Evolutionary conservation across 2,113 vertebrate genomes (phyloP), one percentile per base, ranked within the genome.

Genomic region (Diadophis punctatus): DNA sequence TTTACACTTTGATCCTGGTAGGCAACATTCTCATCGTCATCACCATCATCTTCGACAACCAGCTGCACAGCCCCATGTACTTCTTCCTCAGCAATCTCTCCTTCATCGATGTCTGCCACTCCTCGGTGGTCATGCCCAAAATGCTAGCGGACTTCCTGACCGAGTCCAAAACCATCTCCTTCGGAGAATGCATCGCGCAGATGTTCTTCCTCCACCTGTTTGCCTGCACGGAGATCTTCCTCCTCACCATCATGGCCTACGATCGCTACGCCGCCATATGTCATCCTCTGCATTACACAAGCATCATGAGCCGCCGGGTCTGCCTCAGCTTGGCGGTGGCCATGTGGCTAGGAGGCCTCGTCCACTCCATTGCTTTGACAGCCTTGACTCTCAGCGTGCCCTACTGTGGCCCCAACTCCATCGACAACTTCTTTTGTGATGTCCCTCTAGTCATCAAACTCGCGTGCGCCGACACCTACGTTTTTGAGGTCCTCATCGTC

Each of bases 51-150:
- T 63, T 16, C 0, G 86, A 96, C 43, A 7, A 43, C 5, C 25
- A 25, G 18, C 90, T 96, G 6, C 88, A 74, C 85, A 92, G 90
- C 0, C 95, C 95, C n/a, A 96, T 96, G 95, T 96, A 96, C 27
- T 95, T 96, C 48, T 95, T 96, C 80, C 93, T 96, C 63, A 91
- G 91, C 63, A 95, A 94, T 87, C 90, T 96, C 91, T 95, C 95
- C 25, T 91, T 96, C 46, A 63, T 95, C 0, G 95, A 96, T 4
- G 46, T 94, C 63, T 92, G 93, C 85, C 93, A 94, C 43, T 92
- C 93, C 52, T 88, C 93, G 0, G 93, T 94, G 43, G 91, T 92
- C 43, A 87, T 92, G 43, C 93, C 93, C 84, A 94, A 92, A 87
- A 94, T 93, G 93, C 56, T 94, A 5, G n/a, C 84, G 0, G 90